Conservation (phyloP, 2,797 vertebrate genomes). For the Vireo griseus region DNA sequence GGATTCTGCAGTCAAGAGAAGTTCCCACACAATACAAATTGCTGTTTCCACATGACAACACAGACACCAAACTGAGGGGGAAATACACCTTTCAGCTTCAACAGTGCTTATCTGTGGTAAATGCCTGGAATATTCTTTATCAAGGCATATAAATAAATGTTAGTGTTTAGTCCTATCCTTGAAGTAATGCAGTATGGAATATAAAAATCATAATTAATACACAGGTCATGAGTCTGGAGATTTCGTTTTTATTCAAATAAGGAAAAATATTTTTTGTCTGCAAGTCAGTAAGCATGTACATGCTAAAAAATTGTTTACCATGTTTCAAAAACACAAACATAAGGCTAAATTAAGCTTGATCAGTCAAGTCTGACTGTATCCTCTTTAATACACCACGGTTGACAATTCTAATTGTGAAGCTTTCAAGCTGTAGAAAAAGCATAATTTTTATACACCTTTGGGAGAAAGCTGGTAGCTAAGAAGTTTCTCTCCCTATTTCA, state of each 20-base stretch:
- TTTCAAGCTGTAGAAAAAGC: conserved; percentile 12
- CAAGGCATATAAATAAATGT: neutral
- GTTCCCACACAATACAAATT: neutral
- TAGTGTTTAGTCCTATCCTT: neutral
- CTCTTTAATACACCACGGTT: conserved; percentile 6
- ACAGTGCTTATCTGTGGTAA: neutral
- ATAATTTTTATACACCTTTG: conserved; percentile 51
- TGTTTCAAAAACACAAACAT: conserved; percentile 52
- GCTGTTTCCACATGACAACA: neutral
- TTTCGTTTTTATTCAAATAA: conserved; percentile 13
- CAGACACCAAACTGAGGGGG: neutral
- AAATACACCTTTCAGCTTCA: neutral
- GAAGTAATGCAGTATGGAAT: neutral
- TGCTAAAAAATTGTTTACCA: conserved; percentile 54
- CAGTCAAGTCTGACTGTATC: conserved; percentile 52
- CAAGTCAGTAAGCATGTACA: conserved; percentile 37
- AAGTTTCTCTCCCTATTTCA: conserved; percentile 1
- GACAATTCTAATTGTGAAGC: conserved; percentile 20
- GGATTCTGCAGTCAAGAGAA: neutral
- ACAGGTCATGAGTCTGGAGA: neutral
- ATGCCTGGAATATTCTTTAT: neutral
- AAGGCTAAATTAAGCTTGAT: conserved; percentile 59
- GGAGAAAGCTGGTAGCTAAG: conserved; percentile 23
- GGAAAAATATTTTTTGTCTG: conserved; percentile 25
- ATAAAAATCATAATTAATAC: conserved; percentile 12